These are phyloP conservation scores for Gavia stellata DNA, from an alignment of 2,113 vertebrate species.

Conservation along the genomic window DNA sequence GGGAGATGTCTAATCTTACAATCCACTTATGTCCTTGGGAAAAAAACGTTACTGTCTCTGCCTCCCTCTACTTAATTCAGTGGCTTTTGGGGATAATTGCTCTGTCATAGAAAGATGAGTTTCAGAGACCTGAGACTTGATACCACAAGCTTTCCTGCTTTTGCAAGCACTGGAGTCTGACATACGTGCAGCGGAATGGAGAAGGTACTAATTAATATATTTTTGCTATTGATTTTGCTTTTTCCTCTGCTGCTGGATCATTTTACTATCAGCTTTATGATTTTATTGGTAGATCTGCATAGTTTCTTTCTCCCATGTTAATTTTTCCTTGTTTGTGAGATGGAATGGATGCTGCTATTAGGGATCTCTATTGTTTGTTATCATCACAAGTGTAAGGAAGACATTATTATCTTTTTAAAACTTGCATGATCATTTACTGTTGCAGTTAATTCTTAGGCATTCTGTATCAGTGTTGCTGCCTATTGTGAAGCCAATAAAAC, in stretches of 20 bases:
- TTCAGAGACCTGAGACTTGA: neutral
- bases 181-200: neutral
- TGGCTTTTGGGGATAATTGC: neutral
- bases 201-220: neutral
- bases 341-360: neutral
- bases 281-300: neutral
- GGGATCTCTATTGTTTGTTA: neutral
- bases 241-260: neutral
- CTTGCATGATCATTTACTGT: constrained; percentile 24
- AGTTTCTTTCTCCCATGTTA: neutral
- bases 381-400: neutral
- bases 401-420: neutral
- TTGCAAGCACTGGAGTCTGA: neutral
- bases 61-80: neutral
- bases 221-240: constrained; percentile 29
- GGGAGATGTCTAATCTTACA: neutral
- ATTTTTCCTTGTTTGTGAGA: neutral
- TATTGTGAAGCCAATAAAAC: constrained; percentile 49
- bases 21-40: neutral
- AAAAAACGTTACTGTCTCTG: neutral
- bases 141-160: neutral
- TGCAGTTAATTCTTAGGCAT: constrained; percentile 25
- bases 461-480: constrained; percentile 4
- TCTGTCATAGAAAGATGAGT: neutral
- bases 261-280: neutral